Conservation (phyloP, 2,797 vertebrate species). For the Chaenodraco wilsoni region DNA sequence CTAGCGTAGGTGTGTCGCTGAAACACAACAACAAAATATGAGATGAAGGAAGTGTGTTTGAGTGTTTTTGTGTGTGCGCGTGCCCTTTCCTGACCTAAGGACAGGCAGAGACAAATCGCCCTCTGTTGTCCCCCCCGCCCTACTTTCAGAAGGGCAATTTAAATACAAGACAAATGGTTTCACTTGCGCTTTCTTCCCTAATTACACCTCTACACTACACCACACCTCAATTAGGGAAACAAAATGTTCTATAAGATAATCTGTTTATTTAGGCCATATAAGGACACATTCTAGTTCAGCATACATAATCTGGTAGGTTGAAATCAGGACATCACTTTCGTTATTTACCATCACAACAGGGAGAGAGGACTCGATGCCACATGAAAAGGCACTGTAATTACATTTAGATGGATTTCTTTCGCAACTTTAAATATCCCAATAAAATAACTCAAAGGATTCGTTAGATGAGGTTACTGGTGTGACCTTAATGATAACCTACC, state of each 20-base stretch:
- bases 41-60: constrained; percentile 40
- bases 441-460: constrained; percentile 18
- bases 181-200: constrained; percentile 35
- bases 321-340: constrained; percentile 2
- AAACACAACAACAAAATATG: constrained; percentile 37
- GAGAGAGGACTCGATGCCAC: constrained; percentile 28
- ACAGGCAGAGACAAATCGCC: constrained; percentile 66
- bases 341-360: constrained; percentile 24
- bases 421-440: constrained; percentile 2
- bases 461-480: constrained; percentile 24
- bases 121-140: constrained; percentile 21
- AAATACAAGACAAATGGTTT: constrained; percentile 60
- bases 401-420: background rate
- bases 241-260: constrained; percentile 50
- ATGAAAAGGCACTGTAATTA: constrained; percentile 16
- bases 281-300: constrained; percentile 27
- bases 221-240: constrained; percentile 52
- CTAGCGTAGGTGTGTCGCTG: constrained; percentile 32
- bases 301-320: background rate
- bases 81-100: constrained; percentile 53
- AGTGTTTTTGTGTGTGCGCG: constrained; percentile 8
- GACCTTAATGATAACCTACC: constrained; percentile 37
- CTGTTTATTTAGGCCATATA: constrained; percentile 46
- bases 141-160: constrained; percentile 55
- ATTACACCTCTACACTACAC: constrained; percentile 4